Evolutionary conservation across 2,888 invertebrate species (phyloP).

Genomic region (Strigamia maritima): DNA sequence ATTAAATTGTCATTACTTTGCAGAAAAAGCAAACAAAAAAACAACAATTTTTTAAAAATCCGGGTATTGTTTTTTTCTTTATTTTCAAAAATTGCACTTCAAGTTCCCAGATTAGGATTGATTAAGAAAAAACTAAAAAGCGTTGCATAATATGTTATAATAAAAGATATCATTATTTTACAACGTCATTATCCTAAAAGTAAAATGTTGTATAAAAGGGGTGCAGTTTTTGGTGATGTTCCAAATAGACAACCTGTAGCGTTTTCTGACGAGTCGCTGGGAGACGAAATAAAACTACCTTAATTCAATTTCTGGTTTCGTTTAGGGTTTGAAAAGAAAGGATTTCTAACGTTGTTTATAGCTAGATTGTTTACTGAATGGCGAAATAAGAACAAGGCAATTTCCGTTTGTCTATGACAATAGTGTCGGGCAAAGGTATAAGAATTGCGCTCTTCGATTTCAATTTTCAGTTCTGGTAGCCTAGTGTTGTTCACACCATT

Average conservation of each 20-base stretch:
- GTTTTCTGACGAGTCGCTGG: background rate
- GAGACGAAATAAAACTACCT: background rate
- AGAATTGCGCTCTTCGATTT: background rate
- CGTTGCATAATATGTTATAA: too few relatives aligned
- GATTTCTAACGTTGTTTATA: background rate
- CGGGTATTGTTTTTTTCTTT: too few relatives aligned
- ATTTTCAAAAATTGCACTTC: too few relatives aligned
- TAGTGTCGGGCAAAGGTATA: background rate
- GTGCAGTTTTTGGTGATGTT: slow-evolving; percentile 10
- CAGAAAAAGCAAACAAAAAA: too few relatives aligned
- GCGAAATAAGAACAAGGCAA: background rate
- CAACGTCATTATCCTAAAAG: too few relatives aligned
- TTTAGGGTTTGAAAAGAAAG: background rate
- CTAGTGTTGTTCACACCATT: background rate
- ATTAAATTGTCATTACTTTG: too few relatives aligned
- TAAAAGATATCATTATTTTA: too few relatives aligned
- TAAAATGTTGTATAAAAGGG: background rate
- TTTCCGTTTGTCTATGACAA: background rate
- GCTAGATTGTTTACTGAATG: background rate
- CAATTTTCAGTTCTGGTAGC: background rate
- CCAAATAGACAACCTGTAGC: slow-evolving; percentile 27
- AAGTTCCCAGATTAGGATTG: too few relatives aligned
- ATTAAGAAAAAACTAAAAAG: too few relatives aligned
- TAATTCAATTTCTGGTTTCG: slow-evolving; percentile 18
- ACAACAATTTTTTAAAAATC: too few relatives aligned